These are phyloP conservation scores for Monochamus saltuarius DNA, from an alignment of 1,140 invertebrate genomes.

Conservation along the genomic window DNA sequence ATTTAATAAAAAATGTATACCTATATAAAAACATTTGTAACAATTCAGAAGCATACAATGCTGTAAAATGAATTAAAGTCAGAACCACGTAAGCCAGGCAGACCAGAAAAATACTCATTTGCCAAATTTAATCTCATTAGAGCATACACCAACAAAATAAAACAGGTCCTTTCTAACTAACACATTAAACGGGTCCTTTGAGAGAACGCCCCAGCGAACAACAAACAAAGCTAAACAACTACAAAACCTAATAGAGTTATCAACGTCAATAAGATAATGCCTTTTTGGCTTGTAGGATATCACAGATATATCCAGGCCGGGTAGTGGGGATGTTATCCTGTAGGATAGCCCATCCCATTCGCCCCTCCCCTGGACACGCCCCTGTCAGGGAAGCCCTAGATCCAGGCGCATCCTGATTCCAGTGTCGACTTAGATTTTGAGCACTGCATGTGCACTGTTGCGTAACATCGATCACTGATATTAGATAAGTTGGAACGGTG, in stretches of 20 bases:
- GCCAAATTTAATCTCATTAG: no score
- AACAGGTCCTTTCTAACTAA: no score
- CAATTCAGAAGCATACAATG: no score
- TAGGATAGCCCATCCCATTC: conserved; percentile 31
- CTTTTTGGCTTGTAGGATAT: conserved; percentile 17
- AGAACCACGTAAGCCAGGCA: no score
- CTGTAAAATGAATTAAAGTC: no score
- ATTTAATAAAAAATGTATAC: no score
- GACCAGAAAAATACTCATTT: no score
- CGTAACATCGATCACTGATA: conserved; percentile 9
- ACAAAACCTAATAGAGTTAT: conserved; percentile 18
- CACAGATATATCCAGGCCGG: conserved; percentile 17
- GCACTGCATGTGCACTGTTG: conserved; percentile 14
- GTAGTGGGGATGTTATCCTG: conserved; percentile 16
- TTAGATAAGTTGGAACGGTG: conserved; percentile 6
- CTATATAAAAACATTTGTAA: no score
- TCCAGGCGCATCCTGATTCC: conserved; percentile 38
- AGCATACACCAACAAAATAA: no score
- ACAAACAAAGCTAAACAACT: conserved; percentile 17
- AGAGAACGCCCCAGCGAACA: not conserved
- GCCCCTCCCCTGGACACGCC: conserved; percentile 35
- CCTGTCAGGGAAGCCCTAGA: conserved; percentile 35
- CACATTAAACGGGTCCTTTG: no score
- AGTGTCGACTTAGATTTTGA: conserved; percentile 30
- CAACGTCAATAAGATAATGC: conserved; percentile 24